phyloP scores from a whole-genome alignment of 2,888 invertebrate species.

The Hofmannophila pseudospretella region DNA sequence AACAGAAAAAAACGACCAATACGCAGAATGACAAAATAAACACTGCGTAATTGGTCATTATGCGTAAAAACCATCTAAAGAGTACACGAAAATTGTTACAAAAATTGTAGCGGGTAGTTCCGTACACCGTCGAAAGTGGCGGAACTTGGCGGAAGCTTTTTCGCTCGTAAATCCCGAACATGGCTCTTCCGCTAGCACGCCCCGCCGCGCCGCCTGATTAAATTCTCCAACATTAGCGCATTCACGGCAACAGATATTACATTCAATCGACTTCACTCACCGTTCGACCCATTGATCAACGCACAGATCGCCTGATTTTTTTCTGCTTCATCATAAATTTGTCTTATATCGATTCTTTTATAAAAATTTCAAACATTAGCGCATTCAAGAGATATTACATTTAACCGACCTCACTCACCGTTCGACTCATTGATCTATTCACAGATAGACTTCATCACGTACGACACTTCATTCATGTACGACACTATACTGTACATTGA shows the following conservation, averaged over 20 bases:
- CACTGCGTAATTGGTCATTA: too few species aligned
- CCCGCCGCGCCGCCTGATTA: conserved; percentile 38
- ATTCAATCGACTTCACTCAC: conserved; percentile 45
- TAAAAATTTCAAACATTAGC: conserved; percentile 58
- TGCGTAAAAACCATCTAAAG: too few species aligned
- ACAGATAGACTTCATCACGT: background rate
- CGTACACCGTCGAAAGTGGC: conserved; percentile 9
- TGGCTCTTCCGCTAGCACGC: conserved; percentile 39
- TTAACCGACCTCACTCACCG: conserved; percentile 42
- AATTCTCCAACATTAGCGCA: conserved; percentile 56
- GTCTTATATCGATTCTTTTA: too few species aligned
- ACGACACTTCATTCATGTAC: background rate
- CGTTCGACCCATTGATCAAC: conserved; percentile 39
- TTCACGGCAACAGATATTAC: conserved; percentile 51
- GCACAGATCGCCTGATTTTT: too few species aligned
- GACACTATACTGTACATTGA: too few species aligned
- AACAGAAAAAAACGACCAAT: too few species aligned
- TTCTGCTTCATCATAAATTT: too few species aligned
- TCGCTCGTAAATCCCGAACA: conserved; percentile 53
- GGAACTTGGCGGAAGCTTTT: conserved; percentile 40
- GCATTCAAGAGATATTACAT: conserved; percentile 54
- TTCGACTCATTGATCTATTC: background rate
- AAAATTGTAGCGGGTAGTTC: conserved; percentile 8
- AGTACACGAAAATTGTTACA: conserved; percentile 6
- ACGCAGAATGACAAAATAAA: too few species aligned